Conservation (phyloP, 2,888 invertebrate species). For the Itoplectis maculator region DNA sequence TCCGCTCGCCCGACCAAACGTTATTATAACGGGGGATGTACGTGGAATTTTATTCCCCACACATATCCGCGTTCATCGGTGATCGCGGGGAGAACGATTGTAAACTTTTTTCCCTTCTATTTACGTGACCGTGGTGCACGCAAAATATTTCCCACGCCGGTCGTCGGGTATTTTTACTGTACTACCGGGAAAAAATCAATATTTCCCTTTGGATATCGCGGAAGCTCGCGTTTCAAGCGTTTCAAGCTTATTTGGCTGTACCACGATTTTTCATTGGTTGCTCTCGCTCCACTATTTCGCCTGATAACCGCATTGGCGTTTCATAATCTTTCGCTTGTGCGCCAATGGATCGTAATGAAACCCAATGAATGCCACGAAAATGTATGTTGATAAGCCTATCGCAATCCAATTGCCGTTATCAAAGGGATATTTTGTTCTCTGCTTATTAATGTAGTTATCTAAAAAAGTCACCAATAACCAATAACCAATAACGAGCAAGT, state of each 20-base stretch:
- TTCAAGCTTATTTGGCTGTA: neutral
- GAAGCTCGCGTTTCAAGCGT: neutral
- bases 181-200: neutral
- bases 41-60: neutral
- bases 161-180: neutral
- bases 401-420: neutral
- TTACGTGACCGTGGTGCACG: neutral
- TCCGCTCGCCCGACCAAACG: neutral
- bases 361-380: neutral
- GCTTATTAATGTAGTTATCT: too few species aligned
- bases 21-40: neutral
- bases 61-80: neutral
- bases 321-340: neutral
- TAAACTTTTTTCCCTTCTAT: neutral
- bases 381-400: neutral
- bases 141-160: neutral
- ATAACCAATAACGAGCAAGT: too few species aligned
- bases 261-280: neutral
- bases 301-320: too few species aligned
- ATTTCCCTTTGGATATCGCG: conserved; percentile 1
- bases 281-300: neutral
- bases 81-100: neutral
- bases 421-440: neutral
- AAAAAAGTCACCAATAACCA: neutral
- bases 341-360: neutral